phyloP scores from a whole-genome alignment of 2,797 vertebrate species.

The Dryobates pubescens region DNA sequence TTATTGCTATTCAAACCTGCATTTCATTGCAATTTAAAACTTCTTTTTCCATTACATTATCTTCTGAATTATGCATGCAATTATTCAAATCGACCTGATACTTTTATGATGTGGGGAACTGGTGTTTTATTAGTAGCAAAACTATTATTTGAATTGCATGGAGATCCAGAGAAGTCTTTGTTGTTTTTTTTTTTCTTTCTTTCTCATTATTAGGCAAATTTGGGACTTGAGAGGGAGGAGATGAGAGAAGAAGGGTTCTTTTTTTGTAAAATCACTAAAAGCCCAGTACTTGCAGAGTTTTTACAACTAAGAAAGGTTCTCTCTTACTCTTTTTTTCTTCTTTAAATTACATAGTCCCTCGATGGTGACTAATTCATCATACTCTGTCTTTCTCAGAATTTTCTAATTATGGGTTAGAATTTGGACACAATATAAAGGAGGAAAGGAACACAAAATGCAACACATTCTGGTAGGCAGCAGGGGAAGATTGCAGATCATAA shows the following conservation, averaged over 20 bases:
- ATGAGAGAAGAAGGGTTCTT: background rate
- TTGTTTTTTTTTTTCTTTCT: background rate
- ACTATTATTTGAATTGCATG: background rate
- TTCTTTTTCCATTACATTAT: background rate
- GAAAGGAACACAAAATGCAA: background rate
- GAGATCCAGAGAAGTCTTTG: background rate
- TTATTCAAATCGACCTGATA: background rate
- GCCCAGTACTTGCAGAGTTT: background rate
- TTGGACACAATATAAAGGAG: background rate
- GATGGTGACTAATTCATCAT: constrained; percentile 10
- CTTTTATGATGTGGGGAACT: background rate
- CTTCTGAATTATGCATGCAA: background rate
- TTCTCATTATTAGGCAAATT: background rate
- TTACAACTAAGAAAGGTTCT: background rate
- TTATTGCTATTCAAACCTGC: background rate
- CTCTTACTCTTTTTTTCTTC: background rate
- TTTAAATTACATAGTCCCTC: background rate
- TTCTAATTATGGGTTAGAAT: constrained; percentile 27
- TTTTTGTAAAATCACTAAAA: background rate
- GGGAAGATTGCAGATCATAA: background rate
- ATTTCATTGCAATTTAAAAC: background rate
- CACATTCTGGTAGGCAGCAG: constrained; percentile 21
- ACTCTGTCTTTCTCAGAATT: background rate
- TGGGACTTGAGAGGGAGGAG: background rate
- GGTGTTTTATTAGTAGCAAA: background rate